A percentile compares a stretch with the other conserved stretches of the same genome.
Conservation (phyloP, 2,797 vertebrate genomes). For the Takifugu ocellatus region DNA sequence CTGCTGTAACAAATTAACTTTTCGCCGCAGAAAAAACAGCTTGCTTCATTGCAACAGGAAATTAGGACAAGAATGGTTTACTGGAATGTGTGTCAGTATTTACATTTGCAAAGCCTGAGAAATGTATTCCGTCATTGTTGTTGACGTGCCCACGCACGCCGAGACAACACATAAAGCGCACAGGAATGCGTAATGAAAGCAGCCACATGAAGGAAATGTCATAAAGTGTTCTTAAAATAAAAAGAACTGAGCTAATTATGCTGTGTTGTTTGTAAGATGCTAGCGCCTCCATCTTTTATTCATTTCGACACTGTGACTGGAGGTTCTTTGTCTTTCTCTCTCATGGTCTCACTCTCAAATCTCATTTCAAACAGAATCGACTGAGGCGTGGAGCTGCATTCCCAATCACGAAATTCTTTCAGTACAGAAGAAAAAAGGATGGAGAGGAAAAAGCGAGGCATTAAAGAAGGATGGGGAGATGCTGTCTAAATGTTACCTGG, state of each 20-base stretch:
- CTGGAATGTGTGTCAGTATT: slow-evolving; percentile 28
- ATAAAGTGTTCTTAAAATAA: slow-evolving; percentile 63
- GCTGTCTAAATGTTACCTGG: slow-evolving; percentile 69
- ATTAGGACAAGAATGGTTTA: not conserved
- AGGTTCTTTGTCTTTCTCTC: slow-evolving; percentile 61
- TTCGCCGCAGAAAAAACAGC: not conserved
- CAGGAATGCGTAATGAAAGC: slow-evolving; percentile 51
- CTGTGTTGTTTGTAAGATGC: slow-evolving; percentile 66
- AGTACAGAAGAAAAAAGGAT: slow-evolving; percentile 19
- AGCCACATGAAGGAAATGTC: slow-evolving; percentile 65
- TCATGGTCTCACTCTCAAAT: slow-evolving; percentile 68
- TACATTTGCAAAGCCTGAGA: slow-evolving; percentile 35
- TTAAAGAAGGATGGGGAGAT: not conserved
- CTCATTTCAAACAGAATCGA: slow-evolving; percentile 72
- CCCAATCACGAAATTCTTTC: slow-evolving; percentile 73
- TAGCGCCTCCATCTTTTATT: slow-evolving; percentile 74
- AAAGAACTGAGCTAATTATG: slow-evolving; percentile 71
- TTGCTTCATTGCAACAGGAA: not conserved
- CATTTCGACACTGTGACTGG: slow-evolving; percentile 62
- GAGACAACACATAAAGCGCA: slow-evolving; percentile 35
- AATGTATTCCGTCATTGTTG: slow-evolving; percentile 40
- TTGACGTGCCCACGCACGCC: slow-evolving; percentile 23
- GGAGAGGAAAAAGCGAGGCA: slow-evolving; percentile 1
- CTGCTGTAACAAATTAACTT: slow-evolving; percentile 2
- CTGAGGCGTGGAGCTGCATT: slow-evolving; percentile 61